Base-by-base conservation (phyloP, 1,140 invertebrate species). In the Tribolium madens region DNA sequence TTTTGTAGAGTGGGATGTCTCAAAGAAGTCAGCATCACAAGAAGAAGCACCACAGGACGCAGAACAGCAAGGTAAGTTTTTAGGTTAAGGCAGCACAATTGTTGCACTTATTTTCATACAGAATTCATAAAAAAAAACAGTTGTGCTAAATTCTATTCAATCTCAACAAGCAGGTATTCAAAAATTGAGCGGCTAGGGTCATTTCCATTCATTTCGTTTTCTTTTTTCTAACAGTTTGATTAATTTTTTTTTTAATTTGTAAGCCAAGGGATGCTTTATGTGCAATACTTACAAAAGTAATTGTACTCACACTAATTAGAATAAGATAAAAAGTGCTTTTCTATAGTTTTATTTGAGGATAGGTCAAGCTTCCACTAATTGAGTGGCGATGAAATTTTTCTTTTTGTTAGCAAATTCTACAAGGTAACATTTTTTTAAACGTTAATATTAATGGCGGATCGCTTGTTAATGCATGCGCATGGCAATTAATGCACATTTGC, bases 1-100 rank as follows among this genome's bases (percentile, higher is more conserved):
- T 70, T 81, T 81, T 84, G 12, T 81, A 85, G 84, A 83, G 78
- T 84, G 84, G 83, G 82, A 83, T 78, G 80, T 83, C 76, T 52
- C 79, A 47, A 80, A 76, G 78, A 81, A 78, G 57, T 53, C 78
- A 60, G 36, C 77, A 46, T 26, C 69, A 46, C 68, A 76, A 46
- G 31, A 31, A 18, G 70, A 73, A 78, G 31, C 75, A 80, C 21
- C 80, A 64, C 50, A 77, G 73, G 78, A 77, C 80, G 82, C 82
- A 80, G 81, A 81, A 79, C 79, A 81, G 73, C 80, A 84, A 85
- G 84, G 84, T 85, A 84, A 76, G 81, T 13, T 14, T 12, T 47
- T 52, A 57, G 5, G 14, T 42, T 46, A 36, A 26, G 12, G 17
- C 12, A 18, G 48, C 36, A 60, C 47, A 75, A 75, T 60, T 60